Percentiles rank a stretch among this genome's conserved stretches.
Conservation (phyloP, 2,797 vertebrate genomes). For the Sardinella longiceps region DNA sequence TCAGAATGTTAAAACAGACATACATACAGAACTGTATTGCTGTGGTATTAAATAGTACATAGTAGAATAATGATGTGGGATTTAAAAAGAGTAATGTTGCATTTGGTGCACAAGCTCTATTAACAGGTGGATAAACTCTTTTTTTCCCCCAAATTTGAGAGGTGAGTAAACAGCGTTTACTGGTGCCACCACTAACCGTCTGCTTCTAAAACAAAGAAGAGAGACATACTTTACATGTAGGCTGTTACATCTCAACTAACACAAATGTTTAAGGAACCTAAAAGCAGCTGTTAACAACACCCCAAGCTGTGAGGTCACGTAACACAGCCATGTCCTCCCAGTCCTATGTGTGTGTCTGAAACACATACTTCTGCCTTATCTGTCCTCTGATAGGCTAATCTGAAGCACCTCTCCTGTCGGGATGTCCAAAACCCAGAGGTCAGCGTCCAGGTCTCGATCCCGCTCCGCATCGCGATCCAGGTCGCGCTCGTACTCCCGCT, state of each 20-base stretch:
- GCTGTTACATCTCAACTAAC: not conserved
- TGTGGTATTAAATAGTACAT: too few species aligned
- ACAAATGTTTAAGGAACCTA: not conserved
- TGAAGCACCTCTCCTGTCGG: conserved; percentile 60
- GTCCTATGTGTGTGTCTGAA: not conserved
- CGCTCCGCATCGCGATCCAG: conserved; percentile 82
- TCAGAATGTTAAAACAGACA: too few species aligned
- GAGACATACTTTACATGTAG: too few species aligned
- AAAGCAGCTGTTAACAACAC: not conserved
- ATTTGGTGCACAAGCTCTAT: too few species aligned
- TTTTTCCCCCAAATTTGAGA: too few species aligned
- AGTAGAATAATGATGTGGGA: too few species aligned
- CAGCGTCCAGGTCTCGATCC: conserved; percentile 89
- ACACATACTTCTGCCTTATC: not conserved
- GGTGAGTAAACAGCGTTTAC: too few species aligned
- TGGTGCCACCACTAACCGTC: too few species aligned
- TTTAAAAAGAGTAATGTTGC: too few species aligned
- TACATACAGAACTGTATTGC: too few species aligned
- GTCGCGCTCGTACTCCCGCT: conserved; percentile 85
- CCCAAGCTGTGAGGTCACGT: not conserved
- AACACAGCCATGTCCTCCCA: not conserved
- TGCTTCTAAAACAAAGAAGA: too few species aligned
- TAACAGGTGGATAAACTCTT: too few species aligned
- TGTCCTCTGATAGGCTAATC: conserved; percentile 45
- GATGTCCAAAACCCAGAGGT: conserved; percentile 95